Conservation (phyloP, 2,113 vertebrate genomes). For the Chitala chitala region DNA sequence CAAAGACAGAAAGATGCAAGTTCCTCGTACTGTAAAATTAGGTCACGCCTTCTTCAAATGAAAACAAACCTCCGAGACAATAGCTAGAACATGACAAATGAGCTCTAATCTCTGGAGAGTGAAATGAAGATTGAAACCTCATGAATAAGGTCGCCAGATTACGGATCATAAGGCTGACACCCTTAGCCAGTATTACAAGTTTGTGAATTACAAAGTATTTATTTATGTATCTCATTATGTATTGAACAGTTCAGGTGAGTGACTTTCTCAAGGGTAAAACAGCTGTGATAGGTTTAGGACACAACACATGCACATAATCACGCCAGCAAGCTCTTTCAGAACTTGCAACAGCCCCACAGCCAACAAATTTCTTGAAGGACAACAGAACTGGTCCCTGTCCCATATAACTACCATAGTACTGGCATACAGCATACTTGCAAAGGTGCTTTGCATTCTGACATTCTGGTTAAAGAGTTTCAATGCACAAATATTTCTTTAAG, state of each 20-base stretch:
- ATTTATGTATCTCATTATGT: neutral
- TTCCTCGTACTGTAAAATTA: neutral
- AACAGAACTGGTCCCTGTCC: neutral
- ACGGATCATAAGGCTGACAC: neutral
- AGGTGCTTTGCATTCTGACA: neutral
- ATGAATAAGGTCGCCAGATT: conserved; percentile 14
- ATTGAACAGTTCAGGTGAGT: neutral
- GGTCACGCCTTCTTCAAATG: conserved; percentile 8
- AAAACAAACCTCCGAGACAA: neutral
- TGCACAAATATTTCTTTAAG: conserved; percentile 13
- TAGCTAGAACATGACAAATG: conserved; percentile 17
- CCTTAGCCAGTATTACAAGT: neutral
- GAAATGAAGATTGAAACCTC: conserved; percentile 16
- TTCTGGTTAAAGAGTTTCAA: neutral
- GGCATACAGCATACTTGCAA: neutral
- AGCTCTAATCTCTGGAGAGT: conserved; percentile 12
- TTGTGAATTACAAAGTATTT: neutral
- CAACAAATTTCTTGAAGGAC: neutral
- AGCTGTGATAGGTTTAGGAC: neutral
- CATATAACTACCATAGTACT: neutral
- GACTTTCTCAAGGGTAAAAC: neutral
- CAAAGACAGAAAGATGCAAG: neutral
- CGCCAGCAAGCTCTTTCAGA: neutral
- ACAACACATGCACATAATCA: neutral
- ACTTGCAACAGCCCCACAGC: neutral